phyloP scores from a whole-genome alignment of 2,888 invertebrate genomes.

The Acholoe squamosa region DNA sequence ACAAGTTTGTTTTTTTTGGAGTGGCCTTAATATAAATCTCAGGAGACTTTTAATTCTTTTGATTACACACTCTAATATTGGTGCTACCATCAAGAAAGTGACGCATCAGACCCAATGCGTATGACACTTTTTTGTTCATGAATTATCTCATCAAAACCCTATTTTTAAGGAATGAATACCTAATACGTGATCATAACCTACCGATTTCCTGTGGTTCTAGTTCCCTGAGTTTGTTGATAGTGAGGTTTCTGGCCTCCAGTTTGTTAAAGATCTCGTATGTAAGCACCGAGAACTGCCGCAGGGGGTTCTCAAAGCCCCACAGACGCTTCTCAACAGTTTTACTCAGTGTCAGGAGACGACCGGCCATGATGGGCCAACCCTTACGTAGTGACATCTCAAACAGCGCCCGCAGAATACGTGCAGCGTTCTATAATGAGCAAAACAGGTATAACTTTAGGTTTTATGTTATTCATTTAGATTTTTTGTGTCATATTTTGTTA shows the following conservation, averaged over 20 bases:
- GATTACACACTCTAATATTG: no score
- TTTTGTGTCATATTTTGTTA: no score
- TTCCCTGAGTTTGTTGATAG: constrained; percentile 91
- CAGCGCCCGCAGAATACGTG: constrained; percentile 93
- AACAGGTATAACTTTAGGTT: background rate
- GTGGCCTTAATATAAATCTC: no score
- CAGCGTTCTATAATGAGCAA: constrained; percentile 89
- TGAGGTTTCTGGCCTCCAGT: constrained; percentile 90
- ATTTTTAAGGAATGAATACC: background rate
- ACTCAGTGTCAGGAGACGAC: constrained; percentile 91
- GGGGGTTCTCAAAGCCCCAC: constrained; percentile 93
- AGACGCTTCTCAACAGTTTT: constrained; percentile 96
- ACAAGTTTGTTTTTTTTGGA: no score
- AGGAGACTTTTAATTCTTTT: no score
- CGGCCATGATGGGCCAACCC: constrained; percentile 95
- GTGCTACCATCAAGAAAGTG: no score
- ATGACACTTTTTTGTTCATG: no score
- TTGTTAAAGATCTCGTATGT: constrained; percentile 89
- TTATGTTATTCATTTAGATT: no score
- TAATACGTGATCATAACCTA: constrained; percentile 73
- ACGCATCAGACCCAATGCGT: no score
- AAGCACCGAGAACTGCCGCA: constrained; percentile 89
- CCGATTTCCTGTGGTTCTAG: constrained; percentile 95
- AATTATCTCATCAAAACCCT: no score
- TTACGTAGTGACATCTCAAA: constrained; percentile 96